These are phyloP conservation scores for Danio albolineatus DNA, from an alignment of 2,797 vertebrate species.

Conservation along the genomic window DNA sequence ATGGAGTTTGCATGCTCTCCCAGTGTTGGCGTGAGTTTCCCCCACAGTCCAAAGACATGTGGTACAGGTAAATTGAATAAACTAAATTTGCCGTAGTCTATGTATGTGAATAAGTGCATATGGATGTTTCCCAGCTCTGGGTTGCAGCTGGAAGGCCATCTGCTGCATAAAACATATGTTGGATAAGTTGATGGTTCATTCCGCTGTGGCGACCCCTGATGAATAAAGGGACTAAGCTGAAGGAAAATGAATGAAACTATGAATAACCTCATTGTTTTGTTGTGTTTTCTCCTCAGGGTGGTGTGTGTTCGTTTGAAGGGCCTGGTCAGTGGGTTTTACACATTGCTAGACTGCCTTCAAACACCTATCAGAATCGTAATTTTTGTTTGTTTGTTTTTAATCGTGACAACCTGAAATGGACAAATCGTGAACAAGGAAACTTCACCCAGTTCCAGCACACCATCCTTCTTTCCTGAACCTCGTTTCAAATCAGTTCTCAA, in stretches of 20 bases:
- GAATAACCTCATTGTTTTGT: neutral
- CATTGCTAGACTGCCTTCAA: conserved; percentile 57
- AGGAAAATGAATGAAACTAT: neutral
- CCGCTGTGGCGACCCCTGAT: too few species aligned
- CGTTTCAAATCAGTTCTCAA: conserved; percentile 63
- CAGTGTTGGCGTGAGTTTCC: too few species aligned
- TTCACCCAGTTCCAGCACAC: conserved; percentile 65
- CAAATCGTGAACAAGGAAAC: conserved; percentile 39
- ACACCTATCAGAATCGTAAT: conserved; percentile 31
- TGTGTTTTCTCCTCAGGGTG: conserved; percentile 39
- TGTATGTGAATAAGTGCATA: too few species aligned
- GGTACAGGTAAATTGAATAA: too few species aligned
- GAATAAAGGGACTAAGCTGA: too few species aligned
- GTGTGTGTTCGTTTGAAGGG: conserved; percentile 39
- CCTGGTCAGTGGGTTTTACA: conserved; percentile 27
- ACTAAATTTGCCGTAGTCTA: too few species aligned
- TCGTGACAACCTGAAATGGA: conserved; percentile 25
- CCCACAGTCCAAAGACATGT: too few species aligned
- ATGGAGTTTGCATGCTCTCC: too few species aligned
- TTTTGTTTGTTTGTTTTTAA: conserved; percentile 2
- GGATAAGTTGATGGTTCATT: too few species aligned
- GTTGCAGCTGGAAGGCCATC: too few species aligned
- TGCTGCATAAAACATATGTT: too few species aligned
- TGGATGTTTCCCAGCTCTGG: too few species aligned
- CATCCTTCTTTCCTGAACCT: conserved; percentile 59